Conservation (phyloP, 2,797 vertebrate genomes). For the Phylloscopus collybita region DNA sequence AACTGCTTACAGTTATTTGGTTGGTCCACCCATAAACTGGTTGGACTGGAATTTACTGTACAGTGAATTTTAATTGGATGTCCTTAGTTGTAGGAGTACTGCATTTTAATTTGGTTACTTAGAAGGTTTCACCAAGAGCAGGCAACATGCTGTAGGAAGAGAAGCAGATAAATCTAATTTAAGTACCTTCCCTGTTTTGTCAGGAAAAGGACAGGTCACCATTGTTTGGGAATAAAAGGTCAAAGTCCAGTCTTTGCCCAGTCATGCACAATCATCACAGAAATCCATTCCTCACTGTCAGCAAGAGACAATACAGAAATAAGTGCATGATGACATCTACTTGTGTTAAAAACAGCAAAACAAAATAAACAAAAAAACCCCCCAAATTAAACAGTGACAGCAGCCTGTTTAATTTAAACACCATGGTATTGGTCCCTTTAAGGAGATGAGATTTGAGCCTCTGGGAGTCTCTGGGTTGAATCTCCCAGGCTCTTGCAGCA, state of each 20-base stretch:
- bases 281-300: neutral
- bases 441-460: neutral
- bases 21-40: neutral
- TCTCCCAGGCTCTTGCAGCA: slow-evolving; percentile 39
- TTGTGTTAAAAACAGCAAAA: slow-evolving; percentile 35
- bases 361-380: neutral
- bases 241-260: neutral
- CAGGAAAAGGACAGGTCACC: neutral
- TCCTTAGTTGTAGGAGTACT: neutral
- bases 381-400: neutral
- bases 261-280: neutral
- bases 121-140: neutral
- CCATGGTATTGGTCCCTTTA: neutral
- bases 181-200: neutral
- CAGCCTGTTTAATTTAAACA: neutral
- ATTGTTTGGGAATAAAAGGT: neutral
- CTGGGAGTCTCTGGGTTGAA: neutral
- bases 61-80: neutral
- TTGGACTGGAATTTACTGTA: neutral
- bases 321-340: slow-evolving; percentile 14
- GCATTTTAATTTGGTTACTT: neutral
- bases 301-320: neutral
- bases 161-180: neutral
- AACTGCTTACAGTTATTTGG: neutral
- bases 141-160: neutral